Evolutionary conservation across 1,140 invertebrate genomes (phyloP), one percentile per base, ranked within the genome.

Genomic region (Araneus ventricosus): DNA sequence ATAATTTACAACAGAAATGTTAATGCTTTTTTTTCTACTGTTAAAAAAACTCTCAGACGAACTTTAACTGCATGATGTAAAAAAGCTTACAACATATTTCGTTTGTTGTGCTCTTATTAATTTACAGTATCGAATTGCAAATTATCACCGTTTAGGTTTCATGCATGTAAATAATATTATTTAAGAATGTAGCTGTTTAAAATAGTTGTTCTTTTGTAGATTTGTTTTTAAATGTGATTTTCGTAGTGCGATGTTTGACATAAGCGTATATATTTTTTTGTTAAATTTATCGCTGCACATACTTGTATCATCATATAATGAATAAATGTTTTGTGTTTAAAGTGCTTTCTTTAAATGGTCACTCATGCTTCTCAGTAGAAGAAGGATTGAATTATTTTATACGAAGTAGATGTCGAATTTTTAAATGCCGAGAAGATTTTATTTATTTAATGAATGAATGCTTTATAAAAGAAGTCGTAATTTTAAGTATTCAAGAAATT

Each of bases 301-400:
- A 59, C 86, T 88, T 41, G 30, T 87, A 87, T 52, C 39, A 86
- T 86, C 45, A 86, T 61, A 59, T 34, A 52, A 86, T 86, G 57
- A 86, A 86, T 86, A 86, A 86, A 86, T 86, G 84, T 86, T 61
- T 86, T 86, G 22, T 59, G 84, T 86, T 86, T 75, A 59, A 86
- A 30, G 22, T 34, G 30, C 45, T 52, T 52, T 52, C 17, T 14
- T 4, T 52, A 0, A 4, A n/a, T n/a, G n/a, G n/a, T n/a, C n/a
- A 52, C 41, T 45, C 7, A 52, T 52, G 45, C 45, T 14, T 52
- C 17, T 52, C 45, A 52, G 10, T 2, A 52, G 10, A 17, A 14
- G 10, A 52, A 52, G 17, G 10, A 52, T 14, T 8, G 10, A 52
- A 52, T 17, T 52, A 52, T 52, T 52, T 52, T 17, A 52, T 10